phyloP scores from a whole-genome alignment of 2,888 invertebrate genomes.

The Pristionchus maxplancki region DNA sequence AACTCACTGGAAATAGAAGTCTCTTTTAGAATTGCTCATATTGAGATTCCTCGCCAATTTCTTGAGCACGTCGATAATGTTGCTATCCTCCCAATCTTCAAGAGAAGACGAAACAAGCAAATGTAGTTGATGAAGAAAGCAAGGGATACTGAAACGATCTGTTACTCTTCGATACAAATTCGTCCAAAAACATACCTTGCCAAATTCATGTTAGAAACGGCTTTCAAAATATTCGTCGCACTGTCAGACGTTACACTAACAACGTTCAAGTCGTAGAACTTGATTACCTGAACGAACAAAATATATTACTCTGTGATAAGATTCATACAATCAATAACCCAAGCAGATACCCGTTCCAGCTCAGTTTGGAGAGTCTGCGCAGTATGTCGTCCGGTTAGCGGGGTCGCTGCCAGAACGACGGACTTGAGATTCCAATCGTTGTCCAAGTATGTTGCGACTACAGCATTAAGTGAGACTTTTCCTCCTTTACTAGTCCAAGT shows the following conservation, averaged over 20 bases:
- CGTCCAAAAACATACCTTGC: not conserved
- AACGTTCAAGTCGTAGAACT: not conserved
- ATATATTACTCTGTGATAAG: too few relatives aligned
- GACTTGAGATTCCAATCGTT: not conserved
- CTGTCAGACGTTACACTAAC: not conserved
- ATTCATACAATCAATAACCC: too few relatives aligned
- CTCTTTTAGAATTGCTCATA: not conserved
- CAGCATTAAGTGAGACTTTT: not conserved
- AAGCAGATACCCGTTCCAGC: not conserved
- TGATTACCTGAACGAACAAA: not conserved
- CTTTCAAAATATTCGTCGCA: not conserved
- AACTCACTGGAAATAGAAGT: slow-evolving; percentile 10
- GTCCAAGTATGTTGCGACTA: not conserved
- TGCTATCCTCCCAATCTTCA: not conserved
- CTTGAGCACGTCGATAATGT: not conserved
- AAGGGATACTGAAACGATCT: not conserved
- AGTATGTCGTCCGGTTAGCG: not conserved
- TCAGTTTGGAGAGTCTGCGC: not conserved
- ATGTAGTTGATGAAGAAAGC: slow-evolving; percentile 11
- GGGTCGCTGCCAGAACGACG: not conserved
- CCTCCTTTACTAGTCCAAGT: slow-evolving; percentile 6
- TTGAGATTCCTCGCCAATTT: not conserved
- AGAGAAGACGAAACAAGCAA: not conserved
- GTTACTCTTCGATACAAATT: not conserved
- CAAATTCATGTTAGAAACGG: not conserved